These are phyloP conservation scores for Drosophila austrosaltans DNA, from an alignment of 2,888 invertebrate species.

Conservation along the genomic window DNA sequence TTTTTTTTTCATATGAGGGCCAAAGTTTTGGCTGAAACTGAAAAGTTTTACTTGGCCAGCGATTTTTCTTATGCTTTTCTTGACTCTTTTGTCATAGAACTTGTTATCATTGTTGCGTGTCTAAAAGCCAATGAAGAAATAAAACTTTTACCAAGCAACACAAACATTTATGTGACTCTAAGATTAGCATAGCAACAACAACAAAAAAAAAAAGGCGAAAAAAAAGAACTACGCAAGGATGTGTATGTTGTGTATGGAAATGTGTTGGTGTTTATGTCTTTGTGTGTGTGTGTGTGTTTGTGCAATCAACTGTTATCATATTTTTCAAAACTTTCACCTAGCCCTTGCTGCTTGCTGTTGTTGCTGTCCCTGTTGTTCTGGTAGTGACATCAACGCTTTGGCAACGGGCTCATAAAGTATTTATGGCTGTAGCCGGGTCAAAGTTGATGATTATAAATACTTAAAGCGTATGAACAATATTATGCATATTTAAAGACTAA, in stretches of 20 bases:
- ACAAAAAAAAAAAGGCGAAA: conserved; percentile 15
- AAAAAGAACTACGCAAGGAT: conserved; percentile 12
- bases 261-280: conserved; percentile 2
- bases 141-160: conserved; percentile 62
- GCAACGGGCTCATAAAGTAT: conserved; percentile 46
- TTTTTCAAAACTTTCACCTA: conserved; percentile 55
- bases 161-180: conserved; percentile 65
- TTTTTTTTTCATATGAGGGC: conserved; percentile 41
- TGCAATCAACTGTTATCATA: conserved; percentile 74
- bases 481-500: conserved; percentile 28
- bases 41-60: conserved; percentile 53
- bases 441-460: conserved; percentile 25
- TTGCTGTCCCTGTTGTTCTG: conserved; percentile 14
- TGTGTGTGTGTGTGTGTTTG: conserved; percentile 25
- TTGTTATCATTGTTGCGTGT: conserved; percentile 78
- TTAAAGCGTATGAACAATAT: conserved; percentile 12
- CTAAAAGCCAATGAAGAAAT: conserved; percentile 72
- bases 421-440: conserved; percentile 26
- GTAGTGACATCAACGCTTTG: conserved; percentile 42
- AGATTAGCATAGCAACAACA: conserved; percentile 63
- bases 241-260: conserved; percentile 24
- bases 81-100: conserved; percentile 51
- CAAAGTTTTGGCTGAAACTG: conserved; percentile 48
- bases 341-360: conserved; percentile 15
- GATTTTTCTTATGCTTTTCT: conserved; percentile 39